Evolutionary conservation across 2,797 vertebrate genomes (phyloP).

Genomic region (Malurus leucopterus): DNA sequence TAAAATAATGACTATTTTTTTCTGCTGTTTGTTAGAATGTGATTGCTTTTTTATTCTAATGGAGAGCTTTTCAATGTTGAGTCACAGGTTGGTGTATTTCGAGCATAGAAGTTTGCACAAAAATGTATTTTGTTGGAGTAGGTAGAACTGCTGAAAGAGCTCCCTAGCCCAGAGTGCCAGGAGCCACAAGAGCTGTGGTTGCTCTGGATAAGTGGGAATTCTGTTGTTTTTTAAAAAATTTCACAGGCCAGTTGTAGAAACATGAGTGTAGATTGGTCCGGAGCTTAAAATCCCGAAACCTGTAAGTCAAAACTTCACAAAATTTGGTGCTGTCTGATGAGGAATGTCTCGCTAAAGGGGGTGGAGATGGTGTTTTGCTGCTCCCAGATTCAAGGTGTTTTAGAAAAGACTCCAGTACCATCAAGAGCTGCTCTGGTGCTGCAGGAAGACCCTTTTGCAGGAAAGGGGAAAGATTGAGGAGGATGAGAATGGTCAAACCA

Average conservation of each 20-base stretch:
- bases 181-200: background rate
- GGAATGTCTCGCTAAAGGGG: background rate
- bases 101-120: background rate
- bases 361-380: background rate
- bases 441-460: background rate
- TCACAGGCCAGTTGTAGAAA: background rate
- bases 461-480: background rate
- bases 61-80: background rate
- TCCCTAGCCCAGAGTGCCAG: background rate
- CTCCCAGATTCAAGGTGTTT: background rate
- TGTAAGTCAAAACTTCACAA: background rate
- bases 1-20: background rate
- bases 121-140: background rate
- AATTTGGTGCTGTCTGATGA: background rate
- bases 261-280: accelerated
- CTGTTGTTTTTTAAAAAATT: background rate
- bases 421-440: background rate
- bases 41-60: background rate
- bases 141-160: background rate
- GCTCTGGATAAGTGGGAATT: background rate
- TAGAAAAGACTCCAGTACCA: background rate
- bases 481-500: background rate
- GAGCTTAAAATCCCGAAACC: background rate
- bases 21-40: background rate
- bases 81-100: background rate